phyloP scores from a whole-genome alignment of 2,113 vertebrate genomes.

The Cromileptes altivelis region DNA sequence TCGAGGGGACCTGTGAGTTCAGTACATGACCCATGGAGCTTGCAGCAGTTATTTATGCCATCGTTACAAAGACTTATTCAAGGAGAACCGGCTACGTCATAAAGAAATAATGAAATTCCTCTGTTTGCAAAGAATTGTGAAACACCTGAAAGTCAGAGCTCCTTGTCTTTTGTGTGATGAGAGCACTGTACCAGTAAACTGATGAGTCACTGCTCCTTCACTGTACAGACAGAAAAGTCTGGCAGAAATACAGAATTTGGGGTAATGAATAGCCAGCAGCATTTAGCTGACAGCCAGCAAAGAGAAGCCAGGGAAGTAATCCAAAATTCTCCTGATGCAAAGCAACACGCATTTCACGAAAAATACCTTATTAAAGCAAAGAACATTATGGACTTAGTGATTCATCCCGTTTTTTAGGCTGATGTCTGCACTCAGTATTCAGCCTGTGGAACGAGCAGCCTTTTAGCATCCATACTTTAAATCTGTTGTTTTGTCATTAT shows the following conservation, averaged over 20 bases:
- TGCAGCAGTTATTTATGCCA: neutral
- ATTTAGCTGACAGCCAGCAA: constrained; percentile 14
- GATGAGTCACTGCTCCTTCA: neutral
- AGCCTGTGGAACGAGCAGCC: neutral
- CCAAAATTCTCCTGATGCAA: constrained; percentile 24
- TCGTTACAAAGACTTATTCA: neutral
- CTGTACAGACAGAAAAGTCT: constrained; percentile 2
- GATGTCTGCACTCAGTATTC: constrained; percentile 9
- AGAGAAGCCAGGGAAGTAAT: constrained; percentile 28
- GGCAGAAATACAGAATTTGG: constrained; percentile 17
- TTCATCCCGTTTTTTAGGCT: constrained; percentile 16
- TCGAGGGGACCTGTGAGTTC: neutral
- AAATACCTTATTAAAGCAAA: constrained; percentile 36
- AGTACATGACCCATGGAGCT: neutral
- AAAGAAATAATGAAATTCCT: neutral
- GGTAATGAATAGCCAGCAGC: constrained; percentile 28
- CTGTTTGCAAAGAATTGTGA: neutral
- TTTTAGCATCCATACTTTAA: neutral
- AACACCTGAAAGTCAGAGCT: neutral
- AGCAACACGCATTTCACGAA: constrained; percentile 13
- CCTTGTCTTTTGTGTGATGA: neutral
- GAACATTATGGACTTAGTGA: constrained; percentile 21
- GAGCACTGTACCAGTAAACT: neutral
- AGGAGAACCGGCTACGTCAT: neutral
- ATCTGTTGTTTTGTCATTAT: constrained; percentile 1